A percentile compares a stretch with the other conserved stretches of the same genome.
Evolutionary conservation across 2,888 invertebrate genomes (phyloP).

Genomic region (Mesorhabditis spiculigera): DNA sequence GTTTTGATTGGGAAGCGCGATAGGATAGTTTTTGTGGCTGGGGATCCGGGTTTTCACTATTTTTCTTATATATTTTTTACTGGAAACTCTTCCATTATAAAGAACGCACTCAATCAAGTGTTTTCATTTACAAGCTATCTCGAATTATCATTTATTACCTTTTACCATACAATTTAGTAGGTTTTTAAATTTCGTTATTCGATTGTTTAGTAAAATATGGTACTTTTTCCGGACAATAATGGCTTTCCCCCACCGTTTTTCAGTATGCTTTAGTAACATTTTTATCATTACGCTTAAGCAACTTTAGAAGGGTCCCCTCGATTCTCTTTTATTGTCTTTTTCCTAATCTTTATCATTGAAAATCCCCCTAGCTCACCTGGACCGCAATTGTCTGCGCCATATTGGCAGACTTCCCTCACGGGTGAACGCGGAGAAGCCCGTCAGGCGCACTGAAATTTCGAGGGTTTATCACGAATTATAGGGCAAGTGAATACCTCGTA

Average conservation of each 20-base stretch:
- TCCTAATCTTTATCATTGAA: too few relatives aligned
- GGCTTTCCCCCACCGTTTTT: background rate
- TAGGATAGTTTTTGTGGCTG: too few relatives aligned
- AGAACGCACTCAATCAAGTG: too few relatives aligned
- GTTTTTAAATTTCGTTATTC: background rate
- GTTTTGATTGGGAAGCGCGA: too few relatives aligned
- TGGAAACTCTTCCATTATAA: too few relatives aligned
- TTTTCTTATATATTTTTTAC: too few relatives aligned
- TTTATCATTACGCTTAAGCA: too few relatives aligned
- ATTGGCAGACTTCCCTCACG: slow-evolving; percentile 1
- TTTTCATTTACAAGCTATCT: too few relatives aligned
- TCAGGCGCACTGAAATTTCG: background rate
- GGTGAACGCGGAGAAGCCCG: background rate
- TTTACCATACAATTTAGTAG: background rate
- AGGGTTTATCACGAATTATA: background rate
- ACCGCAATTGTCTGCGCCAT: background rate
- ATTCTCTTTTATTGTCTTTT: too few relatives aligned
- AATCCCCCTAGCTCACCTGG: background rate
- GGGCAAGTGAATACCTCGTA: background rate
- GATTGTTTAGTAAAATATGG: background rate
- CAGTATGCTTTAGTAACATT: background rate
- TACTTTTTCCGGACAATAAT: background rate
- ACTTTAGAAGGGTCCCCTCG: too few relatives aligned
- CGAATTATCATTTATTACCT: too few relatives aligned
- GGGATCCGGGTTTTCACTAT: too few relatives aligned